Evolutionary conservation across 2,113 vertebrate genomes (phyloP), one percentile per base, ranked within the genome.

Genomic region (Macaca nemestrina): DNA sequence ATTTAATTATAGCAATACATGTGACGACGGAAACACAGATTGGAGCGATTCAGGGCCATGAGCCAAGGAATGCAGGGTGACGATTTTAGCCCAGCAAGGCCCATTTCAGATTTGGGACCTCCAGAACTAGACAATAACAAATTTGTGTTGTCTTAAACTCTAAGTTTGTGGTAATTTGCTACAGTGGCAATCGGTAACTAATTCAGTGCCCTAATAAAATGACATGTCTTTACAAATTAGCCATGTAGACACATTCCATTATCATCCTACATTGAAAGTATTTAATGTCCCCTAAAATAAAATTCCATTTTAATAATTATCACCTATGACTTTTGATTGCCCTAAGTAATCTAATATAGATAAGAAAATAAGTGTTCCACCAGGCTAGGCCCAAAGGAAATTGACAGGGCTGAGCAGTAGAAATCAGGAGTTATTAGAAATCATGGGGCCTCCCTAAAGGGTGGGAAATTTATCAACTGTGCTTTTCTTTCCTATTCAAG

Each of bases 311-410:
- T 57, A 88, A 88, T 48, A 52, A 86, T 61, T 32, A 67, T 73
- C 30, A 75, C 27, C 32, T 89, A 35, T 38, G 43, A 95, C 23
- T 43, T 93, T 90, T 45, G 20, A 91, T 85, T 72, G 75, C 3
- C 5, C 11, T 70, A 23, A 6, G 10, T 93, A 52, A 79, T 75
- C 68, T 68, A 45, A 84, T n/a, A 30, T 9, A 90, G 17, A 57
- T 25, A 95, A 32, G 8, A 95, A 97, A 97, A 82, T 75, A 55
- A 61, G 35, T 61, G 30, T 43, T 43, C 81, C 23, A 50, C 13
- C 67, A 88, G n/a, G 16, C 5, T 5, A 78, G 20, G 40, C 12
- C 59, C 45, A 82, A 52, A 68, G 22, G 16, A 72, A 94, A 59
- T 2, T 80, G 78, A 86, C 45, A 7, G 22, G 25, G 11, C 2